A percentile compares a stretch with the other conserved stretches of the same genome.
Evolutionary conservation across 2,888 invertebrate species (phyloP).

Genomic region (Lingula anatina): DNA sequence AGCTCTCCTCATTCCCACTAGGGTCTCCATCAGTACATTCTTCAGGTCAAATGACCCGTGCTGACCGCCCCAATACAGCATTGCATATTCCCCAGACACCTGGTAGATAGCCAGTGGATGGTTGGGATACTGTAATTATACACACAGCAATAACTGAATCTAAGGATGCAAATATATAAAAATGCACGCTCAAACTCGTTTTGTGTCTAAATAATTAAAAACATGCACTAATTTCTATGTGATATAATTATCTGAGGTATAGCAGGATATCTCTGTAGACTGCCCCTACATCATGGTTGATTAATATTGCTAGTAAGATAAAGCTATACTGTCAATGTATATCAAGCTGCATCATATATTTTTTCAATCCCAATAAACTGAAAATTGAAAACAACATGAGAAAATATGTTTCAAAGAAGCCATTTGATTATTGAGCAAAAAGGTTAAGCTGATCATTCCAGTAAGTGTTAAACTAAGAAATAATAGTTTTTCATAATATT

Average conservation of each 20-base stretch:
- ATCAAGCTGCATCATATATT: too few relatives aligned
- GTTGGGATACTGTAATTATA: slow-evolving; percentile 68
- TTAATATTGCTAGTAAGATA: too few relatives aligned
- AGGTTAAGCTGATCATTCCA: too few relatives aligned
- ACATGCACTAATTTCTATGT: neutral
- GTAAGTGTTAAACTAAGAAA: too few relatives aligned
- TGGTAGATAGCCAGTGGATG: slow-evolving; percentile 93
- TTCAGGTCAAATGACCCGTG: slow-evolving; percentile 71
- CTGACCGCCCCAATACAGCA: slow-evolving; percentile 76
- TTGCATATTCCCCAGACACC: slow-evolving; percentile 95
- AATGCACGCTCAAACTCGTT: neutral
- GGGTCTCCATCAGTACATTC: slow-evolving; percentile 72
- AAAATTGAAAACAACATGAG: too few relatives aligned
- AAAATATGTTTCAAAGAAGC: too few relatives aligned
- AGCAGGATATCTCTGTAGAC: neutral
- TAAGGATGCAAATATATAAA: neutral
- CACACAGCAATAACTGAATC: too few relatives aligned
- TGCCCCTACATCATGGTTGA: too few relatives aligned
- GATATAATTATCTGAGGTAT: neutral
- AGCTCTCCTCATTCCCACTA: slow-evolving; percentile 81
- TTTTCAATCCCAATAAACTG: too few relatives aligned
- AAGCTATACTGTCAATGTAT: too few relatives aligned
- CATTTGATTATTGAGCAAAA: too few relatives aligned
- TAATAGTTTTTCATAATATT: too few relatives aligned
- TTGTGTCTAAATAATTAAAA: neutral